Conservation (phyloP, 2,113 vertebrate species). For the Prunella fulvescens region DNA sequence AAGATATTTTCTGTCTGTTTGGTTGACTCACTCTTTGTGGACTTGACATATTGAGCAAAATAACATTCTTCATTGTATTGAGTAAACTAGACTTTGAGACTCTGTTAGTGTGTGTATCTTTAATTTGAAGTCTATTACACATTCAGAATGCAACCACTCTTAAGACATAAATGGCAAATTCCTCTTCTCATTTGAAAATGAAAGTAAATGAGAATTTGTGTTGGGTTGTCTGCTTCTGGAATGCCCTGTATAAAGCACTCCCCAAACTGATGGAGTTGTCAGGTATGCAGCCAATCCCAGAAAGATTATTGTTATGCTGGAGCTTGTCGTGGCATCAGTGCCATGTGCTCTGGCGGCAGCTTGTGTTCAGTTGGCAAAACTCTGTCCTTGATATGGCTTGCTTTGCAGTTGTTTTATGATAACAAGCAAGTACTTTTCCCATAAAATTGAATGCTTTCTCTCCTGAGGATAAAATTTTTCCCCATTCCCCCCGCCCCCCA, state of each 20-base stretch:
- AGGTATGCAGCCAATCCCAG: background rate
- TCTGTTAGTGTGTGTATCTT: background rate
- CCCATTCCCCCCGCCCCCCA: too few relatives aligned
- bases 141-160: background rate
- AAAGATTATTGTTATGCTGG: background rate
- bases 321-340: background rate
- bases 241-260: fast-evolving
- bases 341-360: background rate
- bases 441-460: background rate
- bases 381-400: background rate
- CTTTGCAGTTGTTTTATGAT: background rate
- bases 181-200: background rate
- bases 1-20: background rate
- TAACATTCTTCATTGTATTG: background rate
- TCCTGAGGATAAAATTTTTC: background rate
- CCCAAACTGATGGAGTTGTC: background rate
- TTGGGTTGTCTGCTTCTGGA: background rate
- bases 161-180: background rate
- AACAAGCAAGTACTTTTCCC: background rate
- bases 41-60: background rate
- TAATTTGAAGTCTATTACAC: background rate
- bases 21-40: background rate
- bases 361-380: background rate
- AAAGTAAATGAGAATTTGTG: background rate
- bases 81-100: background rate